Conservation (phyloP, 2,113 vertebrate species). For the Eulemur macaco region DNA sequence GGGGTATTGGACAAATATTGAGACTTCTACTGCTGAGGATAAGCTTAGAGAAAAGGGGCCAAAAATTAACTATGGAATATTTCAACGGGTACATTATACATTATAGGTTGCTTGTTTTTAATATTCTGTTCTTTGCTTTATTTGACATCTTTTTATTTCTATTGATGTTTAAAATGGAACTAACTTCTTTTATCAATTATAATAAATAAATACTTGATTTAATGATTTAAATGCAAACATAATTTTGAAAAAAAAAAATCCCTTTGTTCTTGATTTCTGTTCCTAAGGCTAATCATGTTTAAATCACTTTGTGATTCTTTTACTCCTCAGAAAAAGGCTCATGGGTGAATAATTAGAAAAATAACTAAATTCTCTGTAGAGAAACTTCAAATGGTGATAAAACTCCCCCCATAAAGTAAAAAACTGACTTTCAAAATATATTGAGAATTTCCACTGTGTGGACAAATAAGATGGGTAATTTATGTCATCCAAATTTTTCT, state of each 20-base stretch:
- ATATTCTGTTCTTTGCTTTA: not conserved
- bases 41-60: not conserved
- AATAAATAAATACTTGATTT: not conserved
- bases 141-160: not conserved
- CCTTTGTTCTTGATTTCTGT: not conserved
- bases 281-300: not conserved
- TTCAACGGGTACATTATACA: not conserved
- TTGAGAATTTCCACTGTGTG: not conserved
- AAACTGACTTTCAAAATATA: not conserved
- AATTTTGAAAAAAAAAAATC: not conserved
- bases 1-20: not conserved
- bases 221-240: not conserved
- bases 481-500: not conserved
- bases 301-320: not conserved
- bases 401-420: not conserved
- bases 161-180: not conserved
- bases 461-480: not conserved
- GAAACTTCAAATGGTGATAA: not conserved
- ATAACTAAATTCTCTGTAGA: not conserved
- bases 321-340: not conserved
- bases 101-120: not conserved
- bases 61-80: not conserved
- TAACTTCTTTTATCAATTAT: not conserved
- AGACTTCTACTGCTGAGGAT: not conserved
- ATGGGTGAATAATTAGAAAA: not conserved